Base-by-base conservation (phyloP, 2,888 invertebrate species). In the Gerris lacustris region DNA sequence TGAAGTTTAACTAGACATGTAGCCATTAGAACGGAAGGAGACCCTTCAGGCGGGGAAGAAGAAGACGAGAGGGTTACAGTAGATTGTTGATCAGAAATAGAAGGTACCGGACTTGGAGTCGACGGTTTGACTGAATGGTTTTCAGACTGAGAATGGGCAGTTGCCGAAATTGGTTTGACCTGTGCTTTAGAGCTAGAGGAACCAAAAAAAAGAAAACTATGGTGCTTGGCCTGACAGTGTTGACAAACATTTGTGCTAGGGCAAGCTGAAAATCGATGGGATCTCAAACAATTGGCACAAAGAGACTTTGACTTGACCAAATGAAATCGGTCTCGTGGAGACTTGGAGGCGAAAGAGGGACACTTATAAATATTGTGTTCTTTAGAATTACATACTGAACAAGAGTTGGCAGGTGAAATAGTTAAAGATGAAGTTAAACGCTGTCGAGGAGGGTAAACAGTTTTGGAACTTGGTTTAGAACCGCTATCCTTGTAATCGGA, bases 1-100 rank as follows among this genome's bases (percentile, higher is more conserved):
- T 55, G 55, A 55, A 55, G 55, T 55, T 55, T 55, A 55, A 55
- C 55, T 55, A 55, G 55, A 55, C 55, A 55, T 11, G 55, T 55
- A 55, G 55, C 55, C 55, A 55, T 55, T 55, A 55, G 15, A 55
- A 55, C 55, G 15, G 55, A 55, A 11, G 55, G 55, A 11, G 55
- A 11, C 11, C 55, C 15, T 11, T 55, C 55, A 11, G 55, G 9
- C 9, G 55, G 15, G 55, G 55, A 15, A 55, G 11, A 55, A 55
- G 9, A 9, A 55, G 55, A 55, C 9, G 55, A 55, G 15, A 55
- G 55, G 5, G 55, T 55, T 9, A 55, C 55, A 11, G 55, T 55
- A 55, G 55, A 55, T 15, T 9, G 55, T 55, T 55, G 55, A 55
- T 55, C 15, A 55, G 15, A 15, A 55, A 55, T 55, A 31, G 31